Percentiles rank a stretch among this genome's conserved stretches.
phyloP scores from a whole-genome alignment of 1,140 invertebrate genomes.

The Amphibalanus amphitrite region DNA sequence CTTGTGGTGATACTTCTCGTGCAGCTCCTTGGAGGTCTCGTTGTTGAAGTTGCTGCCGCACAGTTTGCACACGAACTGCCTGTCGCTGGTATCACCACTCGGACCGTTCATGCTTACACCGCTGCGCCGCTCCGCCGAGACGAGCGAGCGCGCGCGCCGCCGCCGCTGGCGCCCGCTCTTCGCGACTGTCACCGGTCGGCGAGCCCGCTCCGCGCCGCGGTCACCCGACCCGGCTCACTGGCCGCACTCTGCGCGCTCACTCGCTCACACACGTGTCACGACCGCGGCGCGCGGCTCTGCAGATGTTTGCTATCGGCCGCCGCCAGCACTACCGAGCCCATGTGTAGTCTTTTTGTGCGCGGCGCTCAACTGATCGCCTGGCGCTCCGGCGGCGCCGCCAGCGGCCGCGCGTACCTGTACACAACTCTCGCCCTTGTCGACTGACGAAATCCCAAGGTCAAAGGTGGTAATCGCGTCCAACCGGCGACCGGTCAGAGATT shows the following conservation, averaged over 20 bases:
- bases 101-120: neutral
- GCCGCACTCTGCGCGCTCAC: neutral
- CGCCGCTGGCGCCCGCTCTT: neutral
- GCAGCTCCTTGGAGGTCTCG: neutral
- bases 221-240: neutral
- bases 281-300: neutral
- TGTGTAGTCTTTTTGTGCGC: neutral
- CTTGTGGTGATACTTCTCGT: neutral
- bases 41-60: neutral
- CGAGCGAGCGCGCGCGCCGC: neutral
- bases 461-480: neutral
- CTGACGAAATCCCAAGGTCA: neutral
- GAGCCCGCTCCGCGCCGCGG: neutral
- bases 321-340: neutral
- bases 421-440: neutral
- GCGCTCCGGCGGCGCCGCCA: neutral
- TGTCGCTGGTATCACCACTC: neutral
- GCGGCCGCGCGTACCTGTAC: neutral
- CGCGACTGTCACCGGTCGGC: neutral
- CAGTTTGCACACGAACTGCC: neutral
- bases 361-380: neutral
- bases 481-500: too few relatives aligned
- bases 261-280: neutral
- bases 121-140: neutral
- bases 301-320: neutral